Conservation (phyloP, 2,113 vertebrate species). For the Pomatostomus ruficeps region DNA sequence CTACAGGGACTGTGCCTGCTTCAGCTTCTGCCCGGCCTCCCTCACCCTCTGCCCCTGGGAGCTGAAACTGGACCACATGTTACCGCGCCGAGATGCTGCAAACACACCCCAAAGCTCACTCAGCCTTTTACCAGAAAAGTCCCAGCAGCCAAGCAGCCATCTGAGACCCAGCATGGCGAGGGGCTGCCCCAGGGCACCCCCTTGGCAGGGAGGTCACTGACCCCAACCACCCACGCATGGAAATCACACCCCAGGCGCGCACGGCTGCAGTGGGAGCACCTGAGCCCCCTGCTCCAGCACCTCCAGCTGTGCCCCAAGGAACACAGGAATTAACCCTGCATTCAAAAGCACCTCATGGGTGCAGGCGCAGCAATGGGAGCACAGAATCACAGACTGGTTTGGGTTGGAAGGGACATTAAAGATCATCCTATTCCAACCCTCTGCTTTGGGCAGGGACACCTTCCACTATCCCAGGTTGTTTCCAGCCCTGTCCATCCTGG, state of each 20-base stretch:
- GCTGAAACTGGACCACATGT: rapidly evolving
- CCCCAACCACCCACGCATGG: rapidly evolving
- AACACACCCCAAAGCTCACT: not conserved
- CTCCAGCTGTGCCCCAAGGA: not conserved
- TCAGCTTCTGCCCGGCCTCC: not conserved
- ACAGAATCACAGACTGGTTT: not conserved
- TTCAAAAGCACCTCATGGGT: rapidly evolving
- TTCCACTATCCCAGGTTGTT: not conserved
- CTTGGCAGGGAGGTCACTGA: not conserved
- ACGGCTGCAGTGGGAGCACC: not conserved
- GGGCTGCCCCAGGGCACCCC: not conserved
- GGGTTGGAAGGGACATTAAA: not conserved
- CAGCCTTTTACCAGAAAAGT: not conserved
- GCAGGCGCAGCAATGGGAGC: not conserved
- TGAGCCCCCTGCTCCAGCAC: not conserved
- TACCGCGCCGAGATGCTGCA: rapidly evolving
- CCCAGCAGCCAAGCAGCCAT: rapidly evolving
- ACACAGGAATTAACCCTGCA: too few species aligned
- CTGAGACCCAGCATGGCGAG: rapidly evolving
- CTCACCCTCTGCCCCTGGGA: not conserved
- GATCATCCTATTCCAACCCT: too few species aligned
- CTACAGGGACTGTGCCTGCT: not conserved
- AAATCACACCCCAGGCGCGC: rapidly evolving
- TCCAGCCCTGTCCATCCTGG: not conserved
- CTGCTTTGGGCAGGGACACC: not conserved